These are phyloP conservation scores for Ochotona curzoniae DNA, from an alignment of 2,113 vertebrate species.

Conservation along the genomic window DNA sequence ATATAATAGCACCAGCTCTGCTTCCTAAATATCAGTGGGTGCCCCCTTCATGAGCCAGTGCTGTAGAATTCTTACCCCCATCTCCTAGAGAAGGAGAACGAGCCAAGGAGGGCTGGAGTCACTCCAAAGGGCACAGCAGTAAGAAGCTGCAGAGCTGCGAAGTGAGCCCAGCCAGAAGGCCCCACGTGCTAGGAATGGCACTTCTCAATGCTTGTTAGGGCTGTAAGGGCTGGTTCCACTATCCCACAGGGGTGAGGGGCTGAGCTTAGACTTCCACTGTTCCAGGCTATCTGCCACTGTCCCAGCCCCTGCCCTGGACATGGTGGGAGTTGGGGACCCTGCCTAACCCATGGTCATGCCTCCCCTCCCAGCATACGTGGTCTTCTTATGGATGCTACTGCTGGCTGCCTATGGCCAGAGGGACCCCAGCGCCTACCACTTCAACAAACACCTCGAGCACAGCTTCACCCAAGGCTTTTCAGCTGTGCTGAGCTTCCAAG, in stretches of 20 bases:
- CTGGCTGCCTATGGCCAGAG: slow-evolving; percentile 95
- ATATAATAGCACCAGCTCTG: neutral
- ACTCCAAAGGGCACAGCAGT: rapidly evolving
- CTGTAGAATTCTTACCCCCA: neutral
- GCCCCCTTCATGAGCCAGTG: neutral
- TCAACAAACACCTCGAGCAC: slow-evolving; percentile 92
- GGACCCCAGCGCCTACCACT: slow-evolving; percentile 93
- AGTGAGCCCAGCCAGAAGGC: neutral
- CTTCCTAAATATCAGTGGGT: neutral
- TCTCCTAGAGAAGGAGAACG: neutral
- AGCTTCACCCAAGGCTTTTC: slow-evolving; percentile 92
- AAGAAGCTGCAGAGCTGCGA: neutral
- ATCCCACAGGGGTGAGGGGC: neutral
- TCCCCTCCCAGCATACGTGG: slow-evolving; percentile 89
- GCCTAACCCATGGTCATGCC: neutral
- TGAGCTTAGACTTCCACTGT: neutral
- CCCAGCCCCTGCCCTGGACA: neutral
- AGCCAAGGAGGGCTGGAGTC: neutral
- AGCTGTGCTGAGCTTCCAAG: slow-evolving; percentile 87
- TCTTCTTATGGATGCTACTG: slow-evolving; percentile 96
- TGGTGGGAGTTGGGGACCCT: neutral
- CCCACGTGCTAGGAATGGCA: neutral
- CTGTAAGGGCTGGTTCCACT: neutral
- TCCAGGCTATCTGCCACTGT: neutral
- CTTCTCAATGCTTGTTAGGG: neutral